These are phyloP conservation scores for Amphipoea lucens DNA, from an alignment of 2,888 invertebrate genomes.

Conservation along the genomic window DNA sequence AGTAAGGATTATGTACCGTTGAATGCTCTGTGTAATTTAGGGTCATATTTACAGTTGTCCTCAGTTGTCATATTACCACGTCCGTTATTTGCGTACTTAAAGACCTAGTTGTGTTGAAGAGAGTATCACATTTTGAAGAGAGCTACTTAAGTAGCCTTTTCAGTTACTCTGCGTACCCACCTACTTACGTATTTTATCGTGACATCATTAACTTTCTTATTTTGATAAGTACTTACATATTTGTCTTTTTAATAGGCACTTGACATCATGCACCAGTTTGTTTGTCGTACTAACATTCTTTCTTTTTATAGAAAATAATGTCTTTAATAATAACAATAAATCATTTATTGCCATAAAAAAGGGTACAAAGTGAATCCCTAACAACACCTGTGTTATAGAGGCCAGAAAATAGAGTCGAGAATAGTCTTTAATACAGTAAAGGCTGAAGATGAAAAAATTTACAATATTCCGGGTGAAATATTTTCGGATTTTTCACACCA, in stretches of 20 bases:
- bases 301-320: background rate
- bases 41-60: slow-evolving; percentile 36
- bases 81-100: slow-evolving; percentile 19
- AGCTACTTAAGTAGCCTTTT: slow-evolving; percentile 27
- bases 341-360: too few relatives aligned
- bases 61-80: slow-evolving; percentile 20
- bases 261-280: slow-evolving; percentile 21
- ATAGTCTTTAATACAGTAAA: too few relatives aligned
- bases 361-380: too few relatives aligned
- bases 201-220: slow-evolving; percentile 30
- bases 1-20: background rate
- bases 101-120: slow-evolving; percentile 21
- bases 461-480: too few relatives aligned
- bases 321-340: too few relatives aligned
- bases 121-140: slow-evolving; percentile 42
- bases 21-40: background rate
- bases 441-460: too few relatives aligned
- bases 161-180: slow-evolving; percentile 13
- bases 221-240: background rate
- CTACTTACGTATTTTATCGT: background rate
- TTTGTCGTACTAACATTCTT: background rate
- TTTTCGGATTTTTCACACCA: too few relatives aligned
- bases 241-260: background rate
- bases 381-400: too few relatives aligned
- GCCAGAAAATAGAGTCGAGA: too few relatives aligned